Base-by-base conservation (phyloP, 1,140 invertebrate species). In the Vanessa tameamea region DNA sequence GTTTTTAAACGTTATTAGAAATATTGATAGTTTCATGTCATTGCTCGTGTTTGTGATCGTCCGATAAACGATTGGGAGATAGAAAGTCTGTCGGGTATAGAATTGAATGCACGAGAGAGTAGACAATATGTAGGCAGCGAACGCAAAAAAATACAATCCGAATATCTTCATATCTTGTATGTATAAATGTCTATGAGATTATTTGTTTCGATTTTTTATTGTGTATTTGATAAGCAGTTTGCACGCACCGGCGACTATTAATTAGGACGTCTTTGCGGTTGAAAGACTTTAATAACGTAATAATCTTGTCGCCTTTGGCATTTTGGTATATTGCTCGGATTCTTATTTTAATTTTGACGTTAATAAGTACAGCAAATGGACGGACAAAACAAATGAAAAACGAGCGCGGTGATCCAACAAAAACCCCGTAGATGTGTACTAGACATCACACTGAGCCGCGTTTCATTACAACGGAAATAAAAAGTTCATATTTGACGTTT, bases 401-500 rank as follows among this genome's bases (percentile, higher is more conserved):
- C 87, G 83, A 86, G 75, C 79, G 73, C 74, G 71, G 73, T 78
- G 82, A 83, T 82, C 78, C 77, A 72, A 89, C 86, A 88, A 91
- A 91, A 91, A 87, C 77, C 75, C 73, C 74, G 73, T 78, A 85
- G 83, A 87, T 81, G 82, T 85, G 82, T 83, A 87, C 88, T 89
- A 92, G 89, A 82, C 87, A 89, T 86, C 89, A 89, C 80, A 89
- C 87, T 82, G 86, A 83, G 85, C 80, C 76, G 81, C 80, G 84
- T 89, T 91, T 87, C 88, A 90, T 89, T 92, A 90, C 89, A 88
- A 83, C 85, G 82, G 81, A 87, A 89, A 89, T 89, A 91, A 91
- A 92, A 92, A 89, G 82, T 90, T 91, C 86, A 91, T 90, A 91
- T 92, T 92, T 92, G 91, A 92, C 91, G 91, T 92, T 92, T 92